Base-by-base conservation (phyloP, 2,797 vertebrate genomes). In the Ceryle rudis region DNA sequence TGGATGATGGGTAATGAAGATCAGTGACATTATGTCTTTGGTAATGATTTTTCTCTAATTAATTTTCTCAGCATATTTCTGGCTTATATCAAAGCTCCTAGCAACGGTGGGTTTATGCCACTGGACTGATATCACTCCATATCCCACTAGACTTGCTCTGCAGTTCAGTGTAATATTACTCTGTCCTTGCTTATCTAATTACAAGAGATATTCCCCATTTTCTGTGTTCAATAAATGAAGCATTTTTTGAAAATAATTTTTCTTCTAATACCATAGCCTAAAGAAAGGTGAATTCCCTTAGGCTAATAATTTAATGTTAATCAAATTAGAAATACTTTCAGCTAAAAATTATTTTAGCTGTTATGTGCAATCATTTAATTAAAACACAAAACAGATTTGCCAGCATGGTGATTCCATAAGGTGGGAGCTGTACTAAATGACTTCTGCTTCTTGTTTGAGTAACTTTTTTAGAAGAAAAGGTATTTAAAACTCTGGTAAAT, bases 41-140 rank as follows among this genome's bases (percentile, higher is more conserved):
- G 54, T 96, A 96, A 96, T 93, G 31, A 72, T 94, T 96, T 91
- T 96, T 95, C 64, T 88, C 31, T 90, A 97, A 96, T 96, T 96
- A 96, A 96, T 97, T 97, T 96, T 95, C 89, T 95, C 25, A 90
- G 52, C 17, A 41, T 93, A 95, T 77, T 92, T 94, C 72, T 92
- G 18, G 16, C 64, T 89, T 81, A 88, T 91, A 96, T 77, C 75
- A 95, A 94, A 94, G 42, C 79, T 70, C 92, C 79, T 93, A 96
- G 90, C 75, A 97, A 95, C 90, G 87, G 49, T 22, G 29, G n/a
- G 22, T 93, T 89, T 95, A 28, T 94, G 85, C 74, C 79, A 93
- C 41, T 14, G 47, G 44, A 55, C 72, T 89, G 37, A 82, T 93
- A 91, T 42, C 39, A 44, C 33, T 83, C 18, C 9, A 28, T 72